Conservation (phyloP, 2,113 vertebrate species). For the Gavialis gangeticus region DNA sequence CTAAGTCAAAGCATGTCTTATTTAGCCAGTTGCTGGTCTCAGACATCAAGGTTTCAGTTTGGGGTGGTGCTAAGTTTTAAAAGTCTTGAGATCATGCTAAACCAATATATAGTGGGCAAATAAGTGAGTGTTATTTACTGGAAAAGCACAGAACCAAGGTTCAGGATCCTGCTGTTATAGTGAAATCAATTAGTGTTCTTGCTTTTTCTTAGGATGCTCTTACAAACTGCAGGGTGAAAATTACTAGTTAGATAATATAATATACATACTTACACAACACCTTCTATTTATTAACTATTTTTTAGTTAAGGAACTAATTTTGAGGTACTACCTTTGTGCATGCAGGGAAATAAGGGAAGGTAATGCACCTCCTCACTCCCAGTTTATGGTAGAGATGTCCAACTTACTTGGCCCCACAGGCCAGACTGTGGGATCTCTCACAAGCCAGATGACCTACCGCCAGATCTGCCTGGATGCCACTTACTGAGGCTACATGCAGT, state of each 20-base stretch:
- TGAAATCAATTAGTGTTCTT: not conserved
- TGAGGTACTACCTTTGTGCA: too few relatives aligned
- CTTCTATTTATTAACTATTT: too few relatives aligned
- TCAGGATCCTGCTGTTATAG: not conserved
- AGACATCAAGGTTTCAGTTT: not conserved
- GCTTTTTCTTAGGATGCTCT: not conserved
- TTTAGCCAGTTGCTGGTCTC: not conserved
- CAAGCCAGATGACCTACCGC: too few relatives aligned
- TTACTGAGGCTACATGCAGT: too few relatives aligned
- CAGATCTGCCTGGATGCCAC: too few relatives aligned
- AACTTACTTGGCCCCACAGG: too few relatives aligned
- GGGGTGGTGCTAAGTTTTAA: not conserved
- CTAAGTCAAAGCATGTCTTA: not conserved
- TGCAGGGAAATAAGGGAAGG: too few relatives aligned
- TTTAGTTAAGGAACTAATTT: too few relatives aligned
- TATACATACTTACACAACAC: too few relatives aligned
- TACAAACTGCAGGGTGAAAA: not conserved
- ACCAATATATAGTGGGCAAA: not conserved
- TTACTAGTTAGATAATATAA: rapidly evolving
- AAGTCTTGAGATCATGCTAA: not conserved
- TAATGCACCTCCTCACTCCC: too few relatives aligned
- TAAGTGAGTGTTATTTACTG: not conserved
- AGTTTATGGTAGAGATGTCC: too few relatives aligned
- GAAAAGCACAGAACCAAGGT: rapidly evolving
- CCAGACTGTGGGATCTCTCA: too few relatives aligned